phyloP scores from a whole-genome alignment of 2,113 vertebrate genomes.

The Ancistrus triradiatus region DNA sequence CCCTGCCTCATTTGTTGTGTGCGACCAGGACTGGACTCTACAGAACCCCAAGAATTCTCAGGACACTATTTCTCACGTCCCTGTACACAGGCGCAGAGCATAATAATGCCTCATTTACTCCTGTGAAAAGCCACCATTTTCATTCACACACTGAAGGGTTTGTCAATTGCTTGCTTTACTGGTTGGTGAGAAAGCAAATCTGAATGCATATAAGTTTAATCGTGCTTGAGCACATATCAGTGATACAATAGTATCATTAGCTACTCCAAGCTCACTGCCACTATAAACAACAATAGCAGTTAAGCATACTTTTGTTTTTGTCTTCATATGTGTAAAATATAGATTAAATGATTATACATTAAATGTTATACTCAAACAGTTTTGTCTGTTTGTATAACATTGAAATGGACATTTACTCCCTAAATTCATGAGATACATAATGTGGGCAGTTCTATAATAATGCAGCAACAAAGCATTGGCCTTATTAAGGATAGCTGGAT shows the following conservation, averaged over 20 bases:
- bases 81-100: slow-evolving; percentile 23
- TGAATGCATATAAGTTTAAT: slow-evolving; percentile 9
- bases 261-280: neutral
- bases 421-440: too few relatives aligned
- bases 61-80: slow-evolving; percentile 37
- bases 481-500: too few relatives aligned
- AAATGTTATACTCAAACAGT: too few relatives aligned
- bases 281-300: too few relatives aligned
- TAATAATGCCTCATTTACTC: slow-evolving; percentile 38
- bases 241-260: neutral
- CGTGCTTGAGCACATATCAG: slow-evolving; percentile 2
- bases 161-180: neutral
- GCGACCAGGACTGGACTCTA: slow-evolving; percentile 31
- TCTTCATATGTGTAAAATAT: too few relatives aligned
- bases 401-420: too few relatives aligned
- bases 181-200: neutral
- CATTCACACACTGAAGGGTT: slow-evolving; percentile 19
- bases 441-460: too few relatives aligned
- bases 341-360: too few relatives aligned
- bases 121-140: slow-evolving; percentile 13
- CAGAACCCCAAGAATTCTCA: slow-evolving; percentile 51
- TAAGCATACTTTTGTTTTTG: too few relatives aligned
- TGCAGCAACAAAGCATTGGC: too few relatives aligned
- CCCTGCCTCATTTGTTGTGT: slow-evolving; percentile 42
- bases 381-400: too few relatives aligned